A percentile compares a stretch with the other conserved stretches of the same genome.
Conservation (phyloP, 2,113 vertebrate species). For the Brienomyrus brachyistius region DNA sequence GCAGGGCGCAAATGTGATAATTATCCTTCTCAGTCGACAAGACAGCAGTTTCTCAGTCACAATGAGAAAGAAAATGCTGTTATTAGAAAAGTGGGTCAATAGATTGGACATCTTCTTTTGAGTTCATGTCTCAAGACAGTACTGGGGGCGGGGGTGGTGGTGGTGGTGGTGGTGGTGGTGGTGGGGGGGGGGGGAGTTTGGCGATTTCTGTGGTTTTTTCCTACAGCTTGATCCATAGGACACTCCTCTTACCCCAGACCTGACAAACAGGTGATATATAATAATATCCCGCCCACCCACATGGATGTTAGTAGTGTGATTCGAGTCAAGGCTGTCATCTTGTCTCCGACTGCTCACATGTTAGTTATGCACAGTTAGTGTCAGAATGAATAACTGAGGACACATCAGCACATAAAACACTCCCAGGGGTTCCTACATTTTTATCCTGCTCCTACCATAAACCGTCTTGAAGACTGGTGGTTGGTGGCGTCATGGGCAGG, state of each 20-base stretch:
- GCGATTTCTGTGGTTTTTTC: background rate
- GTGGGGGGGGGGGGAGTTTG: background rate
- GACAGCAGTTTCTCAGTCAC: background rate
- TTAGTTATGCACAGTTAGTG: background rate
- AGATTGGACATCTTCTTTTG: background rate
- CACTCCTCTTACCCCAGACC: background rate
- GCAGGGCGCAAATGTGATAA: background rate
- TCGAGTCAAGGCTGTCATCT: background rate
- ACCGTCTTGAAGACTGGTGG: background rate
- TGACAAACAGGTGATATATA: background rate
- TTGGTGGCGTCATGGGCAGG: background rate
- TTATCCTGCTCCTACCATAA: background rate
- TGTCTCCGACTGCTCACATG: background rate
- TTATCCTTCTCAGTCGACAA: background rate
- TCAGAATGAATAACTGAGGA: background rate
- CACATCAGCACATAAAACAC: background rate
- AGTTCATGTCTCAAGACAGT: background rate
- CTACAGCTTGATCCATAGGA: background rate
- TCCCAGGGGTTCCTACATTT: background rate
- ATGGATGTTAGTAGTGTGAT: background rate
- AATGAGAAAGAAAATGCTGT: background rate
- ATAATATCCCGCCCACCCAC: background rate
- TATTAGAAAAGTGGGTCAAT: background rate
- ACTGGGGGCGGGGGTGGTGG: background rate
- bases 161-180: too few species aligned